phyloP scores from a whole-genome alignment of 2,888 invertebrate species.

The Pseudoips prasinana region DNA sequence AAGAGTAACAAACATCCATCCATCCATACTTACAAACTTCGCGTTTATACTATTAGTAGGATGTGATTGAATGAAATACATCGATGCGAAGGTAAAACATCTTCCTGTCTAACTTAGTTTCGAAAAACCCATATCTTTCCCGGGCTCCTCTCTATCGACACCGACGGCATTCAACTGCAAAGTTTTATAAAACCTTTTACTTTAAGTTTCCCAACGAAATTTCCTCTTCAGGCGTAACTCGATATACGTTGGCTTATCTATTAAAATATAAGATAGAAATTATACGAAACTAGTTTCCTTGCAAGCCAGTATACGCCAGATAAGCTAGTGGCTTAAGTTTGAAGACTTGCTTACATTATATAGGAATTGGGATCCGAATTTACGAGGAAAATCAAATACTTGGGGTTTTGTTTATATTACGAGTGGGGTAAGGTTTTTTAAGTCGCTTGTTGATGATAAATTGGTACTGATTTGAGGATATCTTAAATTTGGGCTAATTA shows the following conservation, averaged over 20 bases:
- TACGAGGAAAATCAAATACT: conserved; percentile 37
- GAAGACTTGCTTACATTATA: conserved; percentile 33
- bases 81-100: too few relatives aligned
- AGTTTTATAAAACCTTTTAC: conserved; percentile 31
- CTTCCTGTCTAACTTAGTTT: conserved; percentile 23
- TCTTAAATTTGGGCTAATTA: not conserved
- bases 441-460: conserved; percentile 15
- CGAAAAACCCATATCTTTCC: conserved; percentile 27
- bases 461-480: conserved; percentile 12
- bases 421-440: conserved; percentile 12
- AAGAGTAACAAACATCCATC: too few relatives aligned
- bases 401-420: conserved; percentile 22
- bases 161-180: conserved; percentile 23
- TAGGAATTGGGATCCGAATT: conserved; percentile 29
- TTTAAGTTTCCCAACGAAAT: conserved; percentile 31
- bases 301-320: conserved; percentile 31
- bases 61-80: too few relatives aligned
- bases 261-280: conserved; percentile 46
- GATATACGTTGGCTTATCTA: conserved; percentile 42
- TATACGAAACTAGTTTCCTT: conserved; percentile 36
- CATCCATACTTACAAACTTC: too few relatives aligned
- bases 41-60: too few relatives aligned
- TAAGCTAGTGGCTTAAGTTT: conserved; percentile 44
- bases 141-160: conserved; percentile 17
- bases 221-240: conserved; percentile 28